phyloP scores from a whole-genome alignment of 2,113 vertebrate species.

The Mormyrus iriodes region DNA sequence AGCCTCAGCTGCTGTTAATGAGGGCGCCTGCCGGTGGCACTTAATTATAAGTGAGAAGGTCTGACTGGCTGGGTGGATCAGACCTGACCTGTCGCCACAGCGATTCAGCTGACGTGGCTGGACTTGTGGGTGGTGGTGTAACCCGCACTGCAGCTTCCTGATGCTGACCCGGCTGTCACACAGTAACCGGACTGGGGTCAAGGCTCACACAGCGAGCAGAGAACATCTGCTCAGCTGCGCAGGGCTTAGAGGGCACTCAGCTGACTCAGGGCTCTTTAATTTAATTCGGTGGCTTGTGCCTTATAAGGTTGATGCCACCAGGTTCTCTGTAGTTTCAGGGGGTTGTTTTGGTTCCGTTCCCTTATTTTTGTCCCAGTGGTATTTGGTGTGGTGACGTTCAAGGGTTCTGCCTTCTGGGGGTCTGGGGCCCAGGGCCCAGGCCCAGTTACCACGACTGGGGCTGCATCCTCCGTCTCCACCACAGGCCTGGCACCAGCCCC shows the following conservation, averaged over 20 bases:
- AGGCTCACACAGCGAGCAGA: constrained; percentile 22
- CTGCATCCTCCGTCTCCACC: background rate
- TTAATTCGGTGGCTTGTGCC: background rate
- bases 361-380: background rate
- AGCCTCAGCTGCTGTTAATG: background rate
- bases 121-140: background rate
- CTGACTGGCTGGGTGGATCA: background rate
- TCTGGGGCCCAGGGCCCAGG: background rate
- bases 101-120: background rate
- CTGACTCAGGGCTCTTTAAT: background rate
- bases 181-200: constrained; percentile 30
- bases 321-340: background rate
- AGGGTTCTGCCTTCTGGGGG: background rate
- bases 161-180: constrained; percentile 17
- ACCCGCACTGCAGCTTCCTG: background rate
- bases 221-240: background rate
- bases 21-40: background rate
- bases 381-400: background rate
- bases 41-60: background rate
- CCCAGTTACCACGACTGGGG: background rate
- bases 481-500: background rate
- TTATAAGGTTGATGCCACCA: background rate
- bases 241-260: background rate
- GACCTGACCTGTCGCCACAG: background rate
- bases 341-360: background rate